Base-by-base conservation (phyloP, 2,888 invertebrate genomes). In the Yponomeuta evonymella region DNA sequence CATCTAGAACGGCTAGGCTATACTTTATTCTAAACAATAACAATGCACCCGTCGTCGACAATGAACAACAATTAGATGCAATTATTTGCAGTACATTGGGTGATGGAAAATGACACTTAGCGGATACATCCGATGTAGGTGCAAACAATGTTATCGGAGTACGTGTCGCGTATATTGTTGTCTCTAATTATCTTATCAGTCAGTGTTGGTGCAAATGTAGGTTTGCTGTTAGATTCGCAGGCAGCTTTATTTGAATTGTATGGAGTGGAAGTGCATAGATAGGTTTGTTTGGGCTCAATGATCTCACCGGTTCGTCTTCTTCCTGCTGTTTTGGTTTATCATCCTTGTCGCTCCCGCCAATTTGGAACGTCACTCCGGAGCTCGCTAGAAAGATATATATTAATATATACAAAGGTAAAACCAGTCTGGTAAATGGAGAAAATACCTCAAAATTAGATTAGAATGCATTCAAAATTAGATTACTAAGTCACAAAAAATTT, bases 341-440 rank as follows among this genome's bases (percentile, higher is more conserved):
- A 74, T 93, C 92, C 78, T 89, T 89, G 78, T 94, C 94, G 71
- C 81, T 80, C 51, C 93, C 94, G 70, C 95, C 95, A 76, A 95
- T 95, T 84, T 95, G 95, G 85, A 95, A 95, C 79, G 94, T 95
- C 66, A 95, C 95, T 36, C 93, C 93, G 74, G 93, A 93, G 78
- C 92, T 91, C 69, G 92, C 92, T 92, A 84, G 43, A 87, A 88
- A 74, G 15, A 12, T 12, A 0, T 51, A 51, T 9, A 12, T 10
- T 51, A 51, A 10, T 12, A 8, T 12, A 4, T 12, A 12, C 12
- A 51, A 10, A 51, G 2, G 51, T 51, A 2, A 9, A 51, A 23
- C 1, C 23, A 23, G 23, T 23, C 23, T 23, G 23, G 23, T 23
- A 23, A 23, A 23, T 51, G 51, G 12, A 12, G 12, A 51, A 51